These are phyloP conservation scores for Euglossa dilemma DNA, from an alignment of 1,140 invertebrate genomes.

Conservation along the genomic window DNA sequence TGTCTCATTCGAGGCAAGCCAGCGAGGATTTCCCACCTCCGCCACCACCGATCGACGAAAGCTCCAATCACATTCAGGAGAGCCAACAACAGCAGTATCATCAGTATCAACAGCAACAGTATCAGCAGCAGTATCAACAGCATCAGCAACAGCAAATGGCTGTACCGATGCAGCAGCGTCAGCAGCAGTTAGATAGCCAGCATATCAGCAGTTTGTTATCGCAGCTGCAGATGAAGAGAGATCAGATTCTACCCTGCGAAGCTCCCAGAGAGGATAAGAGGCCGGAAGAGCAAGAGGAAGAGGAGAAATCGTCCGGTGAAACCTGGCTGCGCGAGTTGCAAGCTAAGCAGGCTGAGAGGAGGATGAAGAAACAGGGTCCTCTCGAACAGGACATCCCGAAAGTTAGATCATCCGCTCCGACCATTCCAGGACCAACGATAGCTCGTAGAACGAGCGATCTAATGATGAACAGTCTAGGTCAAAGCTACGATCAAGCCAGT, in stretches of 20 bases:
- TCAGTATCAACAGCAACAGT: constrained; percentile 42
- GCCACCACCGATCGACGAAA: constrained; percentile 88
- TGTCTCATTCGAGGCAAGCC: constrained; percentile 90
- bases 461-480: constrained; percentile 74
- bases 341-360: constrained; percentile 88
- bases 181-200: constrained; percentile 71
- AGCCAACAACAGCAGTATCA: constrained; percentile 63
- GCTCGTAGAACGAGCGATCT: constrained; percentile 77
- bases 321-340: constrained; percentile 91
- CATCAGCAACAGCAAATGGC: constrained; percentile 16
- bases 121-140: constrained; percentile 3
- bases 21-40: constrained; percentile 95
- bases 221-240: constrained; percentile 89
- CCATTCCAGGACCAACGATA: constrained; percentile 63
- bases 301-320: constrained; percentile 82
- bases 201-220: constrained; percentile 85
- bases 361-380: constrained; percentile 82
- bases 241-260: constrained; percentile 85
- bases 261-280: constrained; percentile 76
- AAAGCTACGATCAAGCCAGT: constrained; percentile 66
- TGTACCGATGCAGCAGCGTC: constrained; percentile 27
- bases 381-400: constrained; percentile 74
- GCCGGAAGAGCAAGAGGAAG: constrained; percentile 69
- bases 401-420: constrained; percentile 53
- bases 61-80: constrained; percentile 82